These are phyloP conservation scores for Tetraneura akinire DNA, from an alignment of 1,140 invertebrate genomes.

Conservation along the genomic window DNA sequence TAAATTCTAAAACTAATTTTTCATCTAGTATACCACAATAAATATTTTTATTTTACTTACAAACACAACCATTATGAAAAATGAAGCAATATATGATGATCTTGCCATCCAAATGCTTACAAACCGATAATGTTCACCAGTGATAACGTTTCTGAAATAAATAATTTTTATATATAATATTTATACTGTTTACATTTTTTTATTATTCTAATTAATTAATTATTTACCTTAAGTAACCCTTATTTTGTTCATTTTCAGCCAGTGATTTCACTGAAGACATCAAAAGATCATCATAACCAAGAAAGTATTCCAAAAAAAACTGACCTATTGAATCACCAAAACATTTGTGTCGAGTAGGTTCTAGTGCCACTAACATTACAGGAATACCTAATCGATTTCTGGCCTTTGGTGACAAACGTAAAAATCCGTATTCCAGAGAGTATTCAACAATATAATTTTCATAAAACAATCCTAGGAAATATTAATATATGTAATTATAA, in stretches of 20 bases:
- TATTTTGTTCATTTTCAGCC: constrained; percentile 94
- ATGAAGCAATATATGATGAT: constrained; percentile 88
- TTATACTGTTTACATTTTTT: not conserved
- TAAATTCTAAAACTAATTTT: constrained; percentile 29
- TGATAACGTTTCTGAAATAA: constrained; percentile 85
- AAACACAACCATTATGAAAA: constrained; percentile 97
- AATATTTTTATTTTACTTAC: constrained; percentile 72
- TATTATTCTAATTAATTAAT: not conserved
- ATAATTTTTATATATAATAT: not conserved
- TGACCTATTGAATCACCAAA: constrained; percentile 92
- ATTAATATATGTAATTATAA: not conserved
- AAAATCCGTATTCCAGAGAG: constrained; percentile 93
- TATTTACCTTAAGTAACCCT: constrained; percentile 80
- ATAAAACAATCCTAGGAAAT: not conserved
- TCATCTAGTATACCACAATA: not conserved
- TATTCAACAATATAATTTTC: constrained; percentile 98
- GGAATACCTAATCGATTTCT: constrained; percentile 86
- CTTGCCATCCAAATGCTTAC: constrained; percentile 95
- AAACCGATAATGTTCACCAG: constrained; percentile 98
- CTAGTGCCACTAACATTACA: constrained; percentile 87
- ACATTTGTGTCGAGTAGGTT: constrained; percentile 84
- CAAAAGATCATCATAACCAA: constrained; percentile 95
- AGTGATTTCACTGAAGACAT: constrained; percentile 95
- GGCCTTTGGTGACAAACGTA: constrained; percentile 83
- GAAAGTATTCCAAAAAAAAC: constrained; percentile 86